Evolutionary conservation across 2,113 vertebrate genomes (phyloP).

Genomic region (Coreoperca whiteheadi): DNA sequence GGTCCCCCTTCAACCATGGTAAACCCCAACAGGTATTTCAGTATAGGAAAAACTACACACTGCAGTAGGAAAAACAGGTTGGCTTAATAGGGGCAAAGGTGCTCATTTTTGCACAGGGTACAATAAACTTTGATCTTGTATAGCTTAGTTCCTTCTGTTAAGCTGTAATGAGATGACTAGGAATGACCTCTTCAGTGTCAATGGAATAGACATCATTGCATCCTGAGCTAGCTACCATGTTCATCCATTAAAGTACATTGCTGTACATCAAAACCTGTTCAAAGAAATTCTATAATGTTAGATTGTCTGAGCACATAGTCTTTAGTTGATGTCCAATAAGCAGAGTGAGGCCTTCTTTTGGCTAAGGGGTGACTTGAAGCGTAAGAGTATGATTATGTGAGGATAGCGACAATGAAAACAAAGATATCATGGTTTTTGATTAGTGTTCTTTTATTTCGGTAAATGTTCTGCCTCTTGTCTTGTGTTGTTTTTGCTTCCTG

Average conservation of each 20-base stretch:
- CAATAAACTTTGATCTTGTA: not conserved
- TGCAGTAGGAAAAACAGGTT: not conserved
- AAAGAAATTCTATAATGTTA: too few relatives aligned
- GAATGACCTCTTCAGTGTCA: not conserved
- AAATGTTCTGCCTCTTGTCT: too few relatives aligned
- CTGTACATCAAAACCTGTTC: not conserved
- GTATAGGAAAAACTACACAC: not conserved
- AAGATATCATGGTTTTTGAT: too few relatives aligned
- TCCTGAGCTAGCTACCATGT: not conserved
- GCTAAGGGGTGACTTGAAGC: not conserved
- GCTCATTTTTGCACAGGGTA: not conserved
- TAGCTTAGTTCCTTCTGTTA: not conserved
- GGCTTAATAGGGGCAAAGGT: not conserved
- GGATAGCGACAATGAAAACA: not conserved
- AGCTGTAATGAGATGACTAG: not conserved
- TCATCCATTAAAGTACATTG: not conserved
- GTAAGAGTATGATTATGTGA: not conserved
- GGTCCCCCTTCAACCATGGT: too few relatives aligned
- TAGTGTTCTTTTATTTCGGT: too few relatives aligned
- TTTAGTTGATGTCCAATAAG: not conserved
- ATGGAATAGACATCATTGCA: not conserved
- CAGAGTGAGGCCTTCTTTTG: not conserved
- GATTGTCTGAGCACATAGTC: not conserved
- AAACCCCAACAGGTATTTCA: too few relatives aligned
- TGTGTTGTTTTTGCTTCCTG: too few relatives aligned